Evolutionary conservation across 2,888 invertebrate genomes (phyloP).

Genomic region (Nemotelus nigrinus): DNA sequence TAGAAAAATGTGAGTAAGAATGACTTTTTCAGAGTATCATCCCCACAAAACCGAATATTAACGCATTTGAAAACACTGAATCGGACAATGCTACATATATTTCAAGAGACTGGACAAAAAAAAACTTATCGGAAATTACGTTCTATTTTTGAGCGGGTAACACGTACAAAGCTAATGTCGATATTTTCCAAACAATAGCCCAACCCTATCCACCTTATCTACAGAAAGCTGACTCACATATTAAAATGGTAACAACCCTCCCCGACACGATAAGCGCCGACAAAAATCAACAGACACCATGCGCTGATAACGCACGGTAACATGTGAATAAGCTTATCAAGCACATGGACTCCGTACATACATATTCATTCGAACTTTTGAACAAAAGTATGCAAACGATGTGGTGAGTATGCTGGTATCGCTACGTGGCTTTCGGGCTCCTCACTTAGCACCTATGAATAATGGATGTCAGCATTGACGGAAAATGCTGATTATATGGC

Average conservation of each 20-base stretch:
- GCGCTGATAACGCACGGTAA: slow-evolving; percentile 16
- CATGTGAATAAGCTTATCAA: slow-evolving; percentile 23
- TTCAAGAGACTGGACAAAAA: no score
- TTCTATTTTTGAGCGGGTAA: no score
- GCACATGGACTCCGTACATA: neutral
- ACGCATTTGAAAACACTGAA: no score
- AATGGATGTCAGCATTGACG: neutral
- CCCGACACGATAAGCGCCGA: neutral
- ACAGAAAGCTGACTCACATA: neutral
- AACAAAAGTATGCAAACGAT: no score
- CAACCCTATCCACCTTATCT: neutral
- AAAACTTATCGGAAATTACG: no score
- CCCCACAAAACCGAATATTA: no score
- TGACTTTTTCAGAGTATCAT: no score
- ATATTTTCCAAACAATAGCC: no score
- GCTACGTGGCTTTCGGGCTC: neutral
- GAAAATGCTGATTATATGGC: slow-evolving; percentile 25
- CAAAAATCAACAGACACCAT: neutral
- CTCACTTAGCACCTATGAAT: slow-evolving; percentile 26
- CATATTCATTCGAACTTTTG: neutral
- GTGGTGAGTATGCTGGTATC: no score
- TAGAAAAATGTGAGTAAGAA: no score
- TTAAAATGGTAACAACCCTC: neutral
- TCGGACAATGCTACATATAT: no score
- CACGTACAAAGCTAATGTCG: no score